Evolutionary conservation across 2,797 vertebrate species (phyloP).

Genomic region (Philypnodon macrostomus): DNA sequence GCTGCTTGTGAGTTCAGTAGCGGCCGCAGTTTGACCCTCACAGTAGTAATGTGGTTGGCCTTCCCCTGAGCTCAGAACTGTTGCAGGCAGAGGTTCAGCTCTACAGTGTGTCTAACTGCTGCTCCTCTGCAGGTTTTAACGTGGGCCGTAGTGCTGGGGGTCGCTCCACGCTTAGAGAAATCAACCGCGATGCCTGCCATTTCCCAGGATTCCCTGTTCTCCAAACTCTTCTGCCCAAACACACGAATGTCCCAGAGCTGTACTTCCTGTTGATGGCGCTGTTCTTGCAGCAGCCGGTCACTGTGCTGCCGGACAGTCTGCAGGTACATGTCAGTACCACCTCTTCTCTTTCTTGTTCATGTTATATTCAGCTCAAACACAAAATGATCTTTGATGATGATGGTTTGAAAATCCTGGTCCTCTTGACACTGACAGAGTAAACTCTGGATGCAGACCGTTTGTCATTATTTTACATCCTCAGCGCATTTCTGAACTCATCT

Average conservation of each 20-base stretch:
- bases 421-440: too few species aligned
- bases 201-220: conserved; percentile 92
- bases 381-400: too few species aligned
- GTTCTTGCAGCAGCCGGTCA: conserved; percentile 96
- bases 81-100: too few species aligned
- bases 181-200: conserved; percentile 96
- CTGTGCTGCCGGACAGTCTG: conserved; percentile 94
- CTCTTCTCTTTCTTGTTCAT: conserved; percentile 13
- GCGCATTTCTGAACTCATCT: too few species aligned
- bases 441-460: too few species aligned
- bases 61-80: not conserved
- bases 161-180: conserved; percentile 89
- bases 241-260: conserved; percentile 95
- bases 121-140: conserved; percentile 84
- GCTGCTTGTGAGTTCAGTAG: too few species aligned
- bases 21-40: too few species aligned
- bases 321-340: conserved; percentile 91
- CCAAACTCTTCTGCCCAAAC: conserved; percentile 94
- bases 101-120: not conserved
- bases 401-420: too few species aligned
- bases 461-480: too few species aligned
- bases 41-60: too few species aligned
- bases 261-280: conserved; percentile 98
- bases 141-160: conserved; percentile 93
- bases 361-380: not conserved